Percentiles rank a stretch among this genome's conserved stretches.
phyloP scores from a whole-genome alignment of 2,797 vertebrate genomes.

The Potorous gilbertii region DNA sequence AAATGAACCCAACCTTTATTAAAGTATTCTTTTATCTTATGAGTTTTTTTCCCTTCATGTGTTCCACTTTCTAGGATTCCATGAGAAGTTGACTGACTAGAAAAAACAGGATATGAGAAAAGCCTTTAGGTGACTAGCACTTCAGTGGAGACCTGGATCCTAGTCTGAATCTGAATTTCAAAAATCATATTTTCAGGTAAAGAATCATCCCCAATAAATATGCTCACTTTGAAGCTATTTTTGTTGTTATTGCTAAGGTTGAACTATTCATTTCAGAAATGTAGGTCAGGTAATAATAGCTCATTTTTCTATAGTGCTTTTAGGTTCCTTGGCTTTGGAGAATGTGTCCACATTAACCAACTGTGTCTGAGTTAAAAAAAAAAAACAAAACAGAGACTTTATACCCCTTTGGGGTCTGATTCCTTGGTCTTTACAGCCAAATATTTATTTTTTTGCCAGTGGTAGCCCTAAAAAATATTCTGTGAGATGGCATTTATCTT shows the following conservation, averaged over 20 bases:
- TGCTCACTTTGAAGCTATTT: neutral
- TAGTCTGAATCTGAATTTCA: constrained; percentile 74
- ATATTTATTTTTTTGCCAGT: neutral
- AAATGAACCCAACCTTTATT: neutral
- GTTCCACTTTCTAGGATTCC: constrained; percentile 74
- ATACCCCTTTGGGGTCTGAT: neutral
- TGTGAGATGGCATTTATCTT: neutral
- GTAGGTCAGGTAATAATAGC: neutral
- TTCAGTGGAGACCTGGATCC: constrained; percentile 49
- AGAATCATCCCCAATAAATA: neutral
- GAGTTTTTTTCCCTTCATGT: constrained; percentile 1
- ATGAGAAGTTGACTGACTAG: constrained; percentile 65
- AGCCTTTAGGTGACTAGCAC: constrained; percentile 78
- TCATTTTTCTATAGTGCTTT: neutral
- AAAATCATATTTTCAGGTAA: constrained; percentile 82
- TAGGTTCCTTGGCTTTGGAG: neutral
- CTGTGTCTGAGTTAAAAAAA: neutral
- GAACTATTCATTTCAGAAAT: neutral
- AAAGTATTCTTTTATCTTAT: constrained; percentile 8
- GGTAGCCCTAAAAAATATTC: neutral
- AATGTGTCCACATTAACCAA: neutral
- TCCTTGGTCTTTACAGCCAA: neutral
- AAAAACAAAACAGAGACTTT: neutral
- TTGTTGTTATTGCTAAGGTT: neutral
- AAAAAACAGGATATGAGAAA: constrained; percentile 82